Evolutionary conservation across 2,113 vertebrate genomes (phyloP).

Genomic region (Tachysurus vachellii): DNA sequence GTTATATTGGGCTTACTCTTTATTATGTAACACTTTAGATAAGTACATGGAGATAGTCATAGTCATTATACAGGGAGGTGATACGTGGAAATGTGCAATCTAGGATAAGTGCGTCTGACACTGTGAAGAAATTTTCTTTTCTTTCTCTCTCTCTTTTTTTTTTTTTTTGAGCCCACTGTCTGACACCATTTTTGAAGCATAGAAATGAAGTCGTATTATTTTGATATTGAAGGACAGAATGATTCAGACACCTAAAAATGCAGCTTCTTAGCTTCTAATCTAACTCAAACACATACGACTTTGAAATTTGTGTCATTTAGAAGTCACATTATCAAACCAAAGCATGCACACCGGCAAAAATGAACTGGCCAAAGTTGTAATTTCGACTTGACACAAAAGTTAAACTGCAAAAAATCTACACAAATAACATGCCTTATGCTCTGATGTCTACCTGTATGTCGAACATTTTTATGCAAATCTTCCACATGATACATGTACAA

Average conservation of each 20-base stretch:
- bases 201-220: neutral
- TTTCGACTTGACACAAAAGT: neutral
- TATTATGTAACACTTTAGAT: neutral
- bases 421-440: neutral
- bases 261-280: neutral
- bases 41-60: slow-evolving; percentile 1
- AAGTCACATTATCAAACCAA: neutral
- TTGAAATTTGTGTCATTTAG: neutral
- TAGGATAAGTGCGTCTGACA: neutral
- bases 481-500: neutral
- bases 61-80: neutral
- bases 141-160: no score
- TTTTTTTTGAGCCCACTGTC: neutral
- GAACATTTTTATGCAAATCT: neutral
- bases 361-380: no score
- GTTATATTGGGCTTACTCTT: neutral
- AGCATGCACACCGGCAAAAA: no score
- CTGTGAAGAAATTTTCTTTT: neutral
- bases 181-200: neutral
- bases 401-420: neutral
- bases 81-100: neutral
- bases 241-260: neutral
- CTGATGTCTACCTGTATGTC: neutral
- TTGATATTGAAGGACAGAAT: neutral
- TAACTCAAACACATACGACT: neutral